These are phyloP conservation scores for Thysanoteuthis rhombus DNA, from an alignment of 2,888 invertebrate genomes.

Conservation along the genomic window DNA sequence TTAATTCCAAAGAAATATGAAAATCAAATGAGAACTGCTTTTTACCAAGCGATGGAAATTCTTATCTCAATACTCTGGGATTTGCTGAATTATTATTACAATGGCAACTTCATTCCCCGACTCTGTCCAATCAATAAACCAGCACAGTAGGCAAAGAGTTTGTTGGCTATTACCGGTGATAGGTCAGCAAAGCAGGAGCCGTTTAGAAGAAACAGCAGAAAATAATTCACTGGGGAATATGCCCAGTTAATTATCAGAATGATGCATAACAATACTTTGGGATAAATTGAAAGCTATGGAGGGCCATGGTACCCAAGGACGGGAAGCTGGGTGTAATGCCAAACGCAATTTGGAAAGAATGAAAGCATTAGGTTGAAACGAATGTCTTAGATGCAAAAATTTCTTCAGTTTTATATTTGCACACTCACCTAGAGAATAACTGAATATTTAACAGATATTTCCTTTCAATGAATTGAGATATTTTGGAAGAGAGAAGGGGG, in stretches of 20 bases:
- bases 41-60: background rate
- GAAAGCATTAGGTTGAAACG: background rate
- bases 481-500: no score
- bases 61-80: background rate
- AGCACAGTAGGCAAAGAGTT: background rate
- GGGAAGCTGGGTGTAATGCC: constrained; percentile 12
- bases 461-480: no score
- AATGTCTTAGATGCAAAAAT: background rate
- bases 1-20: background rate
- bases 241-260: background rate
- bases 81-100: background rate
- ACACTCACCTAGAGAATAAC: background rate
- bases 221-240: background rate
- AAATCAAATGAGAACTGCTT: background rate
- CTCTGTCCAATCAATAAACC: background rate
- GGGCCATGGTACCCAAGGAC: background rate
- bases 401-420: background rate
- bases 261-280: constrained; percentile 12
- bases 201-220: background rate
- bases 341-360: background rate
- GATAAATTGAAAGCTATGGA: background rate
- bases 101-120: background rate
- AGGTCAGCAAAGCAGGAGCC: background rate
- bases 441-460: background rate
- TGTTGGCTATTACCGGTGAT: background rate